Base-by-base conservation (phyloP, 2,797 vertebrate genomes). In the Alcedo atthis region DNA sequence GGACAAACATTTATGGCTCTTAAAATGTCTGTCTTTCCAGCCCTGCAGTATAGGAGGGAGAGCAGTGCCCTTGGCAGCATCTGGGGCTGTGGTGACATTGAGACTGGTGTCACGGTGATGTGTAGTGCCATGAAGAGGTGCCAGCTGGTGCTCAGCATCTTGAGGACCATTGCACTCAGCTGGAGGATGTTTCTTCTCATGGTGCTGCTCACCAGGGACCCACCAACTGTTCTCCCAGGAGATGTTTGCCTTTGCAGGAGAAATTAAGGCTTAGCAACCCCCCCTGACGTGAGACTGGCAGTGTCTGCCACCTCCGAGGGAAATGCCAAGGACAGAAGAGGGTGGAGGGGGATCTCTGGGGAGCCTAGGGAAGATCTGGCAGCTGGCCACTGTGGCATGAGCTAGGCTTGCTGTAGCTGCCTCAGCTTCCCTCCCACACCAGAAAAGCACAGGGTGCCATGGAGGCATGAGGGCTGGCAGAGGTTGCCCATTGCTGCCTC, bases 361-460 rank as follows among this genome's bases (percentile, higher is more conserved):
- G 10, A 16, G 45, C 33, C 32, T 7, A 2, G 15, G 19, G 53
- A 14, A 54, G 45, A 51, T 71, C 45, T 7, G 5, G 10, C 9
- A 9, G 19, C 58, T 17, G 67, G 32, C 32, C 6, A 1, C 15
- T 4, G 54, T 13, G 49, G 58, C 0, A 0, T 51, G 74, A 40
- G 18, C 48, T 4, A 12, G 33, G 37, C 26, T 58, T 2, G 2
- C 55, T 7, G 45, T 1, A 22, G 30, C 57, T 80, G 35, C 71
- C 16, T 8, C 5, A 4, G 61, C 40, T 35, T 57, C 30, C 30
- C 32, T 75, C 35, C 82, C 59, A 9, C 3, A 0, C 40, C 25
- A 28, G 40, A 37, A 12, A 9, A 75, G 54, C 78, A 11, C 15
- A 0, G 20, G 37, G 37, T 8, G 37, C 69, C 0, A 0, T 0